Percentiles rank a stretch among this genome's conserved stretches.
These are phyloP conservation scores for Odontothrips loti DNA, from an alignment of 2,888 invertebrate genomes.

Conservation along the genomic window DNA sequence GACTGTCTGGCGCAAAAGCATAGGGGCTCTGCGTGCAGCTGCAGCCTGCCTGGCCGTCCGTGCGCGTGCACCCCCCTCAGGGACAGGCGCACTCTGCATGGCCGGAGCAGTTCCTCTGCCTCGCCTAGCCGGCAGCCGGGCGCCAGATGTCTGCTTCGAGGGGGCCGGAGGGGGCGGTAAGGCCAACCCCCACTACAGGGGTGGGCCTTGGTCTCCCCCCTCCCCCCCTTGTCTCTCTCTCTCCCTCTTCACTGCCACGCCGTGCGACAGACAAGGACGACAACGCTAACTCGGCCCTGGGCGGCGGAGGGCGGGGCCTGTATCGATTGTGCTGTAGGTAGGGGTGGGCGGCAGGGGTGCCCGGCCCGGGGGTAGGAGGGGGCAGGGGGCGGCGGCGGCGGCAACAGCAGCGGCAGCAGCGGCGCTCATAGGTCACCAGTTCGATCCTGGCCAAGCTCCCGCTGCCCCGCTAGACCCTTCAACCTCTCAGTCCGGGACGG, in stretches of 20 bases:
- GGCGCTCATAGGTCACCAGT: constrained; percentile 22
- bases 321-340: constrained; percentile 3
- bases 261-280: too few species aligned
- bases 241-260: too few species aligned
- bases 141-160: constrained; percentile 1
- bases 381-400: constrained; percentile 1
- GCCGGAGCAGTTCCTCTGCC: too few species aligned
- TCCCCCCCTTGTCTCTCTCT: background rate
- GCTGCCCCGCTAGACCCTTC: background rate
- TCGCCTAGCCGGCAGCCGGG: background rate
- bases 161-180: too few species aligned
- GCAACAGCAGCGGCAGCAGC: background rate
- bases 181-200: background rate
- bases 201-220: background rate
- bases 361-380: background rate
- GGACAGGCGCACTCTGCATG: too few species aligned
- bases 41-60: too few species aligned
- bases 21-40: too few species aligned
- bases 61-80: too few species aligned
- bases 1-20: background rate
- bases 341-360: background rate
- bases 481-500: background rate
- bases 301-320: background rate
- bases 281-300: background rate
- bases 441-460: constrained; percentile 18